Evolutionary conservation across 2,888 invertebrate genomes (phyloP).

Genomic region (Spodoptera littoralis): DNA sequence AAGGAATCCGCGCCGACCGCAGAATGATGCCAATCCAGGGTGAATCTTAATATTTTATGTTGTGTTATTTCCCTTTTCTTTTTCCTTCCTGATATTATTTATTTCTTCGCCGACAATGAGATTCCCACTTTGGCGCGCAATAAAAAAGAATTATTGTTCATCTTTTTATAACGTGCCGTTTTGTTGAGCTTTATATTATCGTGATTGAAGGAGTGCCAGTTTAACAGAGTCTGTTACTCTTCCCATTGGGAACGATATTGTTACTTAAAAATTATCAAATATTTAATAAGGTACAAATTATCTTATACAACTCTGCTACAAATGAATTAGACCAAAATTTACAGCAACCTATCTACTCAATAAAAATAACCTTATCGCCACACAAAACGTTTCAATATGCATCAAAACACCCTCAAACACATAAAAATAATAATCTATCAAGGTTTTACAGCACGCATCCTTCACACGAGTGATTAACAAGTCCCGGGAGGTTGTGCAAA

Average conservation of each 20-base stretch:
- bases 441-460: slow-evolving; percentile 62
- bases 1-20: slow-evolving; percentile 84
- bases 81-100: slow-evolving; percentile 87
- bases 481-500: slow-evolving; percentile 75
- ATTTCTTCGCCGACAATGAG: slow-evolving; percentile 87
- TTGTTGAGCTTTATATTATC: slow-evolving; percentile 83
- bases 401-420: slow-evolving; percentile 25
- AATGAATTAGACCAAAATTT: background rate
- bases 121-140: slow-evolving; percentile 88
- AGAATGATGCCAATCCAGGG: slow-evolving; percentile 88
- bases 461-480: slow-evolving; percentile 83
- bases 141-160: slow-evolving; percentile 89
- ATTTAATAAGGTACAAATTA: too few species aligned
- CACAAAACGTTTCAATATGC: slow-evolving; percentile 1
- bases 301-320: too few species aligned
- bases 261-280: background rate
- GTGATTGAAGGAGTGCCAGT: slow-evolving; percentile 79
- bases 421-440: slow-evolving; percentile 59
- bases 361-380: background rate
- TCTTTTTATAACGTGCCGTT: slow-evolving; percentile 85
- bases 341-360: background rate
- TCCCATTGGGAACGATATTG: background rate
- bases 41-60: slow-evolving; percentile 89
- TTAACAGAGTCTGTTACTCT: slow-evolving; percentile 54
- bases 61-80: slow-evolving; percentile 88